phyloP scores from a whole-genome alignment of 2,797 vertebrate species.

The Vipera latastei region DNA sequence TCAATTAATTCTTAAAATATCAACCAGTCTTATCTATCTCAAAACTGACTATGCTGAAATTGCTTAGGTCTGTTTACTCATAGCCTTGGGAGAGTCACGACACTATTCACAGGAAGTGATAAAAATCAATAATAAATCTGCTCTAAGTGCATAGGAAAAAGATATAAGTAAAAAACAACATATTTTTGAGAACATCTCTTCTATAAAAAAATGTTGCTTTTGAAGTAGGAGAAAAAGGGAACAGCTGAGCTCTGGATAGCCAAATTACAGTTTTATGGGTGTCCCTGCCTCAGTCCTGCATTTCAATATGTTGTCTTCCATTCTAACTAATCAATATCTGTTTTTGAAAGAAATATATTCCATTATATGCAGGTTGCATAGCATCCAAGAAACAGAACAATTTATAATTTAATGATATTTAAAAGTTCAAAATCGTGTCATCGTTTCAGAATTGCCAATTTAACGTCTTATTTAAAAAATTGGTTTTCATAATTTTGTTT shows the following conservation, averaged over 20 bases:
- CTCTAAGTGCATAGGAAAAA: neutral
- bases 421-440: slow-evolving; percentile 52
- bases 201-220: neutral
- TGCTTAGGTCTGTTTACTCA: neutral
- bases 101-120: neutral
- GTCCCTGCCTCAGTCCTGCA: neutral
- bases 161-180: neutral
- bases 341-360: slow-evolving; percentile 33
- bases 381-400: slow-evolving; percentile 53
- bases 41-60: neutral
- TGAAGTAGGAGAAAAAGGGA: neutral
- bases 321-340: slow-evolving; percentile 54
- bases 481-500: neutral
- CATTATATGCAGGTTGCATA: slow-evolving; percentile 46
- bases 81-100: neutral
- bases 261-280: neutral
- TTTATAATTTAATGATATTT: slow-evolving; percentile 63
- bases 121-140: neutral
- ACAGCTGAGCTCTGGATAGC: neutral
- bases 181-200: neutral
- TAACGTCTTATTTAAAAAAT: slow-evolving; percentile 54
- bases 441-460: slow-evolving; percentile 50
- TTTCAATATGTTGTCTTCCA: neutral
- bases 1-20: neutral
- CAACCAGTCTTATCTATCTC: neutral